These are phyloP conservation scores for Phalacrocorax carbo DNA, from an alignment of 2,113 vertebrate species.

Conservation along the genomic window DNA sequence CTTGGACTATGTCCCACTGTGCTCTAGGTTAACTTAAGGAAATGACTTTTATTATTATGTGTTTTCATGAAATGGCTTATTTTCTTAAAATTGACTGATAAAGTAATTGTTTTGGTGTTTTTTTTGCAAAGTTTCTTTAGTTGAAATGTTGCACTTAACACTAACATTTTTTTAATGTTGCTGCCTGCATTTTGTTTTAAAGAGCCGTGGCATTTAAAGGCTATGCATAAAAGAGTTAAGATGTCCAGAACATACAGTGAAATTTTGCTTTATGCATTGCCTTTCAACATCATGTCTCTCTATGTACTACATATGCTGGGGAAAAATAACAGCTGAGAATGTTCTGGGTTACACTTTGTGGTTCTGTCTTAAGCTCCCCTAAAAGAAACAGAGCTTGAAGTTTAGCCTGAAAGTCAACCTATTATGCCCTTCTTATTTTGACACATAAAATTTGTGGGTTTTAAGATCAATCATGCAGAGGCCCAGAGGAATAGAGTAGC, in stretches of 20 bases:
- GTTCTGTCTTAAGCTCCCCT: background rate
- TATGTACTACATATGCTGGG: background rate
- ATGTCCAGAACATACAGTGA: background rate
- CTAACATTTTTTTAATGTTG: background rate
- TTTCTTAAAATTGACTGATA: background rate
- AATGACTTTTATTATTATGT: background rate
- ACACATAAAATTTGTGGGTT: background rate
- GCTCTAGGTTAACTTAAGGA: background rate
- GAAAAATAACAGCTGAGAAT: background rate
- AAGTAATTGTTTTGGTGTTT: background rate
- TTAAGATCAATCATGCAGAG: background rate
- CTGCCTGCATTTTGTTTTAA: background rate
- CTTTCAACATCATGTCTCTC: background rate
- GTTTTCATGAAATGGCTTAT: background rate
- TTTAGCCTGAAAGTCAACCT: background rate
- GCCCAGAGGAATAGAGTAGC: background rate
- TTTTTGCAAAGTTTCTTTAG: background rate
- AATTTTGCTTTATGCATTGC: background rate
- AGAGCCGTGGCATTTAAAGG: background rate
- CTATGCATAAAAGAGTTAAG: background rate
- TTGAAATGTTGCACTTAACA: background rate
- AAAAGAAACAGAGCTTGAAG: background rate
- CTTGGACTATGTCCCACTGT: background rate
- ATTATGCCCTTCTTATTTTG: background rate
- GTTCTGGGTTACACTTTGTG: background rate